These are phyloP conservation scores for Yoshiicerus persimilis DNA, from an alignment of 1,140 invertebrate species.

Conservation along the genomic window DNA sequence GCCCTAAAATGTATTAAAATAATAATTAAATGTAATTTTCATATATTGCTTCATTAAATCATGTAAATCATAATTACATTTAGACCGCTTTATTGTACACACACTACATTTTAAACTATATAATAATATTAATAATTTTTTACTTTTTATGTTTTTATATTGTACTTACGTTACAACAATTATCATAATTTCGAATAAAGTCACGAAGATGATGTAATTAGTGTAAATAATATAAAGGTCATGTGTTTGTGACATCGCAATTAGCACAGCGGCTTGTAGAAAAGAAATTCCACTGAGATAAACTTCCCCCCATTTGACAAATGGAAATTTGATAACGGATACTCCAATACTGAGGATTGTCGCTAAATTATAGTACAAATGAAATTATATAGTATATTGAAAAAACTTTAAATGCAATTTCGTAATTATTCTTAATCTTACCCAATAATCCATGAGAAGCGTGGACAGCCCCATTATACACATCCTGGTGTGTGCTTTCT, in stretches of 20 bases:
- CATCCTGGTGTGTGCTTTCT: conserved; percentile 52
- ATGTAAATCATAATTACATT: not conserved
- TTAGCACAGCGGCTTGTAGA: conserved; percentile 65
- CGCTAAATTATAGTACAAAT: conserved; percentile 39
- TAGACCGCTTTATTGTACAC: not conserved
- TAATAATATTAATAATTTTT: not conserved
- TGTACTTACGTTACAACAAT: conserved; percentile 73
- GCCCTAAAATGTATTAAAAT: conserved; percentile 63
- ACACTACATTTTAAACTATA: too few species aligned
- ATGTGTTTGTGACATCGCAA: conserved; percentile 62
- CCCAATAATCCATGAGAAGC: conserved; percentile 71
- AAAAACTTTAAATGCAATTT: not conserved
- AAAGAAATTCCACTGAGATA: conserved; percentile 61
- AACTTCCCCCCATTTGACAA: conserved; percentile 61
- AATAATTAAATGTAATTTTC: not conserved
- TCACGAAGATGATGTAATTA: conserved; percentile 73
- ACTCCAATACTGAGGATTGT: conserved; percentile 55
- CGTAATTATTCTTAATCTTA: conserved; percentile 32
- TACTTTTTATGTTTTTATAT: not conserved
- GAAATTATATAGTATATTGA: not conserved
- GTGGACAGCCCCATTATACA: conserved; percentile 78
- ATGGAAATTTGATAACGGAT: conserved; percentile 61
- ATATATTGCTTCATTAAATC: too few species aligned
- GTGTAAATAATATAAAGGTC: conserved; percentile 72
- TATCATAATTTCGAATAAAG: conserved; percentile 77